These are phyloP conservation scores for Ectemnius continuus DNA, from an alignment of 2,888 invertebrate genomes.

Conservation along the genomic window DNA sequence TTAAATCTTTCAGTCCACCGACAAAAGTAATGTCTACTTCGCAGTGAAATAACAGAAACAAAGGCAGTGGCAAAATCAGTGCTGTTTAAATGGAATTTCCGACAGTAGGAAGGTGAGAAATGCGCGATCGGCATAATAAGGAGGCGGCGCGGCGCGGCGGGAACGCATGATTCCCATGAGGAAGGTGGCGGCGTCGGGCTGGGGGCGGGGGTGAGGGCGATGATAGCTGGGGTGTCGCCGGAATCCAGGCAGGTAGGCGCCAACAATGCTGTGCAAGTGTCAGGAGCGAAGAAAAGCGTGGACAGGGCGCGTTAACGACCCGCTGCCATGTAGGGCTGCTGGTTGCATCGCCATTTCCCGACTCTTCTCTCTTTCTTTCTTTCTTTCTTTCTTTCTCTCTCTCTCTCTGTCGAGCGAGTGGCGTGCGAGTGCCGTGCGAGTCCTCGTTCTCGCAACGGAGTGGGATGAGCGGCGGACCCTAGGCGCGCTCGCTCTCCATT, in stretches of 20 bases:
- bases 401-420: conserved; percentile 37
- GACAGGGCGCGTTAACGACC: conserved; percentile 69
- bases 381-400: no score
- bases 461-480: conserved; percentile 52
- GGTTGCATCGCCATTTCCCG: conserved; percentile 58
- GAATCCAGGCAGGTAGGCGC: conserved; percentile 65
- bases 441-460: conserved; percentile 10
- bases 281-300: conserved; percentile 61
- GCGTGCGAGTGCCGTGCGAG: conserved; percentile 17
- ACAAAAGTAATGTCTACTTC: no score
- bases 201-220: conserved; percentile 52
- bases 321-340: conserved; percentile 67
- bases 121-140: conserved; percentile 11
- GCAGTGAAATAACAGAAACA: no score
- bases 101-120: no score
- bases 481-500: conserved; percentile 42
- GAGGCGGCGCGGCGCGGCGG: no score
- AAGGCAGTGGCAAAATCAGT: no score
- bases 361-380: no score
- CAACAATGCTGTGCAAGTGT: conserved; percentile 64
- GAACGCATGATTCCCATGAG: conserved; percentile 55
- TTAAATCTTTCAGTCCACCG: no score
- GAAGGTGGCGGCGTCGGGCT: conserved; percentile 30
- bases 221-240: conserved; percentile 58
- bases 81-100: no score